These are phyloP conservation scores for Artemia franciscana DNA, from an alignment of 1,140 invertebrate genomes.

Conservation along the genomic window DNA sequence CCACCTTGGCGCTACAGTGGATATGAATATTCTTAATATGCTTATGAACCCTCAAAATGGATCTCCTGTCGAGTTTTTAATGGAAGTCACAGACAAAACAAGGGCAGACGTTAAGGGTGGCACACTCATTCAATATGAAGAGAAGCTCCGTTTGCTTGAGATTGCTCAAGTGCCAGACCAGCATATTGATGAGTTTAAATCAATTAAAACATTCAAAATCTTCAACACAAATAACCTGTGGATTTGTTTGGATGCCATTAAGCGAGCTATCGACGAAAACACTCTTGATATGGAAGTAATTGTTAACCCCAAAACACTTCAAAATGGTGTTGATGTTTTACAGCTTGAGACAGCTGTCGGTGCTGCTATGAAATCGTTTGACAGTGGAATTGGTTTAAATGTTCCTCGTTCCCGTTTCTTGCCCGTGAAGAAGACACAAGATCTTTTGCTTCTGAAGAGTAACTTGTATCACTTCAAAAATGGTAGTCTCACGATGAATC, in stretches of 20 bases:
- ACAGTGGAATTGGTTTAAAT: slow-evolving; percentile 45
- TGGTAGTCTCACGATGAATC: too few species aligned
- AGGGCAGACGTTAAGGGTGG: slow-evolving; percentile 98
- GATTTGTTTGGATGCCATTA: slow-evolving; percentile 74
- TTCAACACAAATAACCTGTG: slow-evolving; percentile 99
- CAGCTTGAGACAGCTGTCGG: slow-evolving; percentile 96
- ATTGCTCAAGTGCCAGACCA: slow-evolving; percentile 98
- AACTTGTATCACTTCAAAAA: too few species aligned
- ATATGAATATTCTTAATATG: slow-evolving; percentile 76
- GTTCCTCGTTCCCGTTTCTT: too few species aligned
- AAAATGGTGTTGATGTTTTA: slow-evolving; percentile 76
- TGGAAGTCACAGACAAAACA: slow-evolving; percentile 99
- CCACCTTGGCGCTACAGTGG: slow-evolving; percentile 94
- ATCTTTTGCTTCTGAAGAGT: too few species aligned
- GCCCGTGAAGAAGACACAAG: too few species aligned
- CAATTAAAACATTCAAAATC: slow-evolving; percentile 93
- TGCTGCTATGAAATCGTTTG: slow-evolving; percentile 94
- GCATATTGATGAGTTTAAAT: slow-evolving; percentile 94
- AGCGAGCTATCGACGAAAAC: slow-evolving; percentile 51
- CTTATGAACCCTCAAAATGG: slow-evolving; percentile 36
- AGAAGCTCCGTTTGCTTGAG: slow-evolving; percentile 80
- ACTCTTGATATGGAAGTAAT: slow-evolving; percentile 91
- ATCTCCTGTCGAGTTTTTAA: slow-evolving; percentile 65
- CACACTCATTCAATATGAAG: slow-evolving; percentile 88
- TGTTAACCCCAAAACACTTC: slow-evolving; percentile 76